These are phyloP conservation scores for Drosophila maculinotata DNA, from an alignment of 2,888 invertebrate genomes.

Conservation along the genomic window DNA sequence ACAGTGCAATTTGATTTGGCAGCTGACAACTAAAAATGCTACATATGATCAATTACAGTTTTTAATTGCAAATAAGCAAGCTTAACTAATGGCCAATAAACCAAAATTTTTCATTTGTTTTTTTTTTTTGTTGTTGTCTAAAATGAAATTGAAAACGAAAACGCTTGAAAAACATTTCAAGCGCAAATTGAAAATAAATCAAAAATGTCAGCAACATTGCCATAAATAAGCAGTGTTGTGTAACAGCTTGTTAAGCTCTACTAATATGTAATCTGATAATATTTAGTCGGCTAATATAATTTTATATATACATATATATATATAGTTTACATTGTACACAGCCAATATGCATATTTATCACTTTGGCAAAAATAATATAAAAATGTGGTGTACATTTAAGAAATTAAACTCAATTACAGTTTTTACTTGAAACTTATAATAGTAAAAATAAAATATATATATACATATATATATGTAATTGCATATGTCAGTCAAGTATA, in stretches of 20 bases:
- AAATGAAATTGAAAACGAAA: not conserved
- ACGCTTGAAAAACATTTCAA: not conserved
- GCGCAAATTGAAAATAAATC: not conserved
- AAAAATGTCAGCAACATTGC: not conserved
- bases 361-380: too few species aligned
- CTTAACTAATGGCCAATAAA: conserved; percentile 8
- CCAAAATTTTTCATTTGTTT: not conserved
- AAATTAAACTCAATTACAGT: too few species aligned
- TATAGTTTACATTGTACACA: too few species aligned
- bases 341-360: not conserved
- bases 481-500: not conserved
- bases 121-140: too few species aligned
- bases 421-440: too few species aligned
- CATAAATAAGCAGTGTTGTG: conserved; percentile 1
- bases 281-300: not conserved
- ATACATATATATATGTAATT: not conserved
- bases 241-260: conserved; percentile 2
- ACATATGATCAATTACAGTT: conserved; percentile 3
- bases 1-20: conserved; percentile 19
- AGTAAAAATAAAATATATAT: not conserved
- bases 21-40: not conserved
- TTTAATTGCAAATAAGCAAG: conserved; percentile 6
- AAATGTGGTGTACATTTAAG: too few species aligned
- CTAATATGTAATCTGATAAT: conserved; percentile 3
- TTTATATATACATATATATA: not conserved